phyloP scores from a whole-genome alignment of 2,888 invertebrate genomes.

The Nebria brevicollis region DNA sequence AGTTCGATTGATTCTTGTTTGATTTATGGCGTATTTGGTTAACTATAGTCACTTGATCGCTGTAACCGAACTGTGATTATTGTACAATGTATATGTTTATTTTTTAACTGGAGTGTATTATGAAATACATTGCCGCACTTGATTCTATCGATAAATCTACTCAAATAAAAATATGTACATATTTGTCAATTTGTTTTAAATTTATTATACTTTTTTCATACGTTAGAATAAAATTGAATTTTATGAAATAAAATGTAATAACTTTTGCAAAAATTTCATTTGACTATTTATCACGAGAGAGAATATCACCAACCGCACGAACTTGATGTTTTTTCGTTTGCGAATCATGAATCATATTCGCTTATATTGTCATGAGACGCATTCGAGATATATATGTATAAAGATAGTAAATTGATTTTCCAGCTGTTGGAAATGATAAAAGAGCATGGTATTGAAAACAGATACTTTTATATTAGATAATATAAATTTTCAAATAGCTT shows the following conservation, averaged over 20 bases:
- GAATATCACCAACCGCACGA: not conserved
- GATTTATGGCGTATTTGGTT: not conserved
- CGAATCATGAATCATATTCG: not conserved
- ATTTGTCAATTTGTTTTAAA: no score
- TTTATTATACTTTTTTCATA: no score
- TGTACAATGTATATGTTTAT: no score
- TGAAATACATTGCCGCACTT: not conserved
- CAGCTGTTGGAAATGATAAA: not conserved
- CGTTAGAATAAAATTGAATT: not conserved
- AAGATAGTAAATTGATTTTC: not conserved
- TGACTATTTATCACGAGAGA: not conserved
- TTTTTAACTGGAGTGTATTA: not conserved
- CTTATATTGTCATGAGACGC: not conserved
- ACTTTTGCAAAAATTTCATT: not conserved
- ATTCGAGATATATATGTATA: not conserved
- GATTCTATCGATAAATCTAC: not conserved
- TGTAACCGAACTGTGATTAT: not conserved
- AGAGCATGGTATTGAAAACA: no score
- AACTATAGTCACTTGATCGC: not conserved
- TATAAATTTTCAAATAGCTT: no score
- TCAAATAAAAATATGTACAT: no score
- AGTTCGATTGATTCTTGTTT: not conserved
- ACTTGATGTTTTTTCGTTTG: not conserved
- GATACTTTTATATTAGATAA: no score
- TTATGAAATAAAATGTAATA: not conserved